A percentile compares a stretch with the other conserved stretches of the same genome.
Evolutionary conservation across 2,888 invertebrate species (phyloP).

Genomic region (Tortrix viridana): DNA sequence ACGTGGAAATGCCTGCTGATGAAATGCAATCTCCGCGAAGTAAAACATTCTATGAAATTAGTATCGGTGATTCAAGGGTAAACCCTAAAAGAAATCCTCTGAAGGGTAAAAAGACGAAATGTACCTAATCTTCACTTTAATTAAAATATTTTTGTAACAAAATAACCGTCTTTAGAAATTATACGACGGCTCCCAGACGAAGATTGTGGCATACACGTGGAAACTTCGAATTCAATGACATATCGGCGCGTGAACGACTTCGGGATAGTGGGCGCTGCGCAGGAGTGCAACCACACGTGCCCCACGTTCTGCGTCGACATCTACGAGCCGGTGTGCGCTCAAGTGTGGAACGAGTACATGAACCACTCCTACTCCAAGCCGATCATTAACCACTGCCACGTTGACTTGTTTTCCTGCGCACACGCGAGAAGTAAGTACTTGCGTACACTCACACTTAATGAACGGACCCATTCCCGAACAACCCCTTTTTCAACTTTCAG

Average conservation of each 20-base stretch:
- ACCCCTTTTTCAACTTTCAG: background rate
- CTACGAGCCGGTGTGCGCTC: slow-evolving; percentile 70
- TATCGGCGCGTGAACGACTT: slow-evolving; percentile 61
- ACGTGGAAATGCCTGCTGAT: no score
- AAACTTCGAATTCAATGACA: background rate
- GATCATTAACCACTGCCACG: slow-evolving; percentile 76
- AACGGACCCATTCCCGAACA: no score
- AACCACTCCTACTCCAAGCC: slow-evolving; percentile 44
- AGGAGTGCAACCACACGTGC: slow-evolving; percentile 73
- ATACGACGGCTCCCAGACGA: slow-evolving; percentile 8
- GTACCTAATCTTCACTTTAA: no score
- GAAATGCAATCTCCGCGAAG: no score
- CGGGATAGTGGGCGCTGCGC: slow-evolving; percentile 64
- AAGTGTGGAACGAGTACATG: slow-evolving; percentile 56
- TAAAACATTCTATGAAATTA: no score
- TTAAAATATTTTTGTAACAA: no score
- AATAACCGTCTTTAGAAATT: background rate
- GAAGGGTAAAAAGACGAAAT: no score
- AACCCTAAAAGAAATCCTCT: no score
- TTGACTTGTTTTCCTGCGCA: slow-evolving; percentile 72
- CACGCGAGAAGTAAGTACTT: slow-evolving; percentile 65
- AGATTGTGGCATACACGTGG: slow-evolving; percentile 21
- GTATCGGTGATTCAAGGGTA: no score
- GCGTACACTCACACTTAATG: no score
- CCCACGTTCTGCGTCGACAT: slow-evolving; percentile 69